Evolutionary conservation across 1,140 invertebrate genomes (phyloP), one percentile per base, ranked within the genome.

Genomic region (Pseudobourletiella spinata): DNA sequence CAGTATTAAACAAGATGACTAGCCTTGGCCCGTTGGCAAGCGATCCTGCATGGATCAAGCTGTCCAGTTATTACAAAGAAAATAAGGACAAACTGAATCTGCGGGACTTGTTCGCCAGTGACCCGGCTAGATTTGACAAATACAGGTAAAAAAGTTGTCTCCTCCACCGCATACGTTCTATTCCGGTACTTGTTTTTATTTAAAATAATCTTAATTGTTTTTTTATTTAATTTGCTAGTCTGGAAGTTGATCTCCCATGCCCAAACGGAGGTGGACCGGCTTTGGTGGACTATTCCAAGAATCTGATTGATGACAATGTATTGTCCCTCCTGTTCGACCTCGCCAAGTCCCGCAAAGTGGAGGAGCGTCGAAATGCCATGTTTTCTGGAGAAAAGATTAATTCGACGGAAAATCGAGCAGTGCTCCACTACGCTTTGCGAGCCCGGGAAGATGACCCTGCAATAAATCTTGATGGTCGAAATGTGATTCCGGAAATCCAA

Each of bases 231-330:
- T 39, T 11, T 39, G n/a, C n/a, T 39, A 70, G 68, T n/a, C 14
- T 70, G 14, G 62, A 70, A 57, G 30, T 67, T 16, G 39, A 60
- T 14, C 46, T 65, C n/a, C 62, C 61, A 16, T 64, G 63, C 43
- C 51, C 61, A 28, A 62, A 70, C 46, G 68, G 60, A 15, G 68
- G 68, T 26, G 66, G 63, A 3, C 65, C 62, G 15, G 29, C 99
- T 73, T 79, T 98, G 25, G 71, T 92, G 64, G 96, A 99, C 79
- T 99, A 88, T 76, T 99, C 95, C 14, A 99, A 99, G 77, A 99
- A 99, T 77, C 80, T 93, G 18, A 81, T 98, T 56, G 85, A 90
- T 73, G 82, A 87, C 20, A 83, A 87, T 67, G 82, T 85, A 1
- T 79, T 95, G 66, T 72, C 79, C 2, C 72, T 89, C 8, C 80